Evolutionary conservation across 1,140 invertebrate species (phyloP).

Genomic region (Brachionus calyciflorus): DNA sequence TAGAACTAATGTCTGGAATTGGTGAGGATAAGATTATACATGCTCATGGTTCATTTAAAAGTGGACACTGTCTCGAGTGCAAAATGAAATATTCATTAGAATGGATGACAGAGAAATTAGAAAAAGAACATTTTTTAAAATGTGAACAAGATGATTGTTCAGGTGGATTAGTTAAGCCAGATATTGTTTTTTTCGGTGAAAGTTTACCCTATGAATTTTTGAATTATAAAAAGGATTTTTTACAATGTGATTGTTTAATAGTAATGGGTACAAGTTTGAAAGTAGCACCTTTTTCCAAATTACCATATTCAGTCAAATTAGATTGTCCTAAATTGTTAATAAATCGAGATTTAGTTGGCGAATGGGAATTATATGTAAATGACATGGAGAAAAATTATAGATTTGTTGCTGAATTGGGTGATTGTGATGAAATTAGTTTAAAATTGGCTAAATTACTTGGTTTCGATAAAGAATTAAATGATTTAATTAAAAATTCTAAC

Average conservation of each 20-base stretch:
- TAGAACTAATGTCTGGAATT: slow-evolving; percentile 68
- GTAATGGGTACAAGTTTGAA: slow-evolving; percentile 90
- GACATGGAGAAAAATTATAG: not conserved
- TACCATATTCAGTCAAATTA: not conserved
- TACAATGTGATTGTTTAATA: slow-evolving; percentile 82
- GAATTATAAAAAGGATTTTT: slow-evolving; percentile 69
- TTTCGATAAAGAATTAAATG: slow-evolving; percentile 6
- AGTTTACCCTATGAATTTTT: slow-evolving; percentile 75
- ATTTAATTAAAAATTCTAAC: not conserved
- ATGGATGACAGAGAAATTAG: slow-evolving; percentile 66
- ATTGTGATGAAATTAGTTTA: not conserved
- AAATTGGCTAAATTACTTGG: slow-evolving; percentile 1
- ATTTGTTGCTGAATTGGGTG: not conserved
- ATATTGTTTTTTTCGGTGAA: slow-evolving; percentile 92
- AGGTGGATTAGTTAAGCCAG: slow-evolving; percentile 13
- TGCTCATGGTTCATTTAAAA: slow-evolving; percentile 87
- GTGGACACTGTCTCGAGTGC: slow-evolving; percentile 79
- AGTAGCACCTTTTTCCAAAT: slow-evolving; percentile 80
- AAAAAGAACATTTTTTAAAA: slow-evolving; percentile 2
- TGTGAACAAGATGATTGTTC: slow-evolving; percentile 33
- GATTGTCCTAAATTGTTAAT: slow-evolving; percentile 17
- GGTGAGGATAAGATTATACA: slow-evolving; percentile 80
- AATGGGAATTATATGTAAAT: not conserved
- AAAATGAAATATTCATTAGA: slow-evolving; percentile 70
- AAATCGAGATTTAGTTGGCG: slow-evolving; percentile 16